These are phyloP conservation scores for Heliconius cydno DNA, from an alignment of 2,888 invertebrate species.

Conservation along the genomic window DNA sequence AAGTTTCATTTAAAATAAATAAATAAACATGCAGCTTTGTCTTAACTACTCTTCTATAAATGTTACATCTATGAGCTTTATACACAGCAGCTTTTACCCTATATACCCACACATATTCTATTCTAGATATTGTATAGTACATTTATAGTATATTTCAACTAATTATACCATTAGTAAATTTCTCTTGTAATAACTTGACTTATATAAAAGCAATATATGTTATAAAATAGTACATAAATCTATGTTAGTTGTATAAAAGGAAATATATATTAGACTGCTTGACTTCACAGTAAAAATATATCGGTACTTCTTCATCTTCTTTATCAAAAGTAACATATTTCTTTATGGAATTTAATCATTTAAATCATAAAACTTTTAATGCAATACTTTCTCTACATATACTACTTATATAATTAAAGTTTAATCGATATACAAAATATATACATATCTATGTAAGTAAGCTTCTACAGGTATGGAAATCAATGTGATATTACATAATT, in stretches of 20 bases:
- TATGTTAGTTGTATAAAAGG: not conserved
- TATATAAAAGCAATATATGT: not conserved
- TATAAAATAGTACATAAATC: not conserved
- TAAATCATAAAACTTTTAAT: not conserved
- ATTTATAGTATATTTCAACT: not conserved
- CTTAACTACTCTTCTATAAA: slow-evolving; percentile 23
- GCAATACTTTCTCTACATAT: not conserved
- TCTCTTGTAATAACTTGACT: not conserved
- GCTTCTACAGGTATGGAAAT: slow-evolving; percentile 25
- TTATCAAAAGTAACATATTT: not conserved
- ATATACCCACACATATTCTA: not conserved
- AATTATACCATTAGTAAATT: not conserved
- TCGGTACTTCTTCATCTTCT: not conserved
- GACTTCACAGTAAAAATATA: not conserved
- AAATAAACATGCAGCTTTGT: slow-evolving; percentile 15
- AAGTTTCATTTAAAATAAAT: slow-evolving; percentile 38
- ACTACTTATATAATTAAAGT: not conserved
- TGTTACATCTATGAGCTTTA: slow-evolving; percentile 1
- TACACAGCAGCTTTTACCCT: slow-evolving; percentile 3
- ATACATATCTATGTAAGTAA: slow-evolving; percentile 7
- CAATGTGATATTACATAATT: slow-evolving; percentile 23
- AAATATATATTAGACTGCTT: not conserved
- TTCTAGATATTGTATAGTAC: not conserved
- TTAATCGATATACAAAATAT: not conserved
- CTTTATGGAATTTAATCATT: not conserved